These are phyloP conservation scores for Aphidius ervi DNA, from an alignment of 1,140 invertebrate genomes.

Conservation along the genomic window DNA sequence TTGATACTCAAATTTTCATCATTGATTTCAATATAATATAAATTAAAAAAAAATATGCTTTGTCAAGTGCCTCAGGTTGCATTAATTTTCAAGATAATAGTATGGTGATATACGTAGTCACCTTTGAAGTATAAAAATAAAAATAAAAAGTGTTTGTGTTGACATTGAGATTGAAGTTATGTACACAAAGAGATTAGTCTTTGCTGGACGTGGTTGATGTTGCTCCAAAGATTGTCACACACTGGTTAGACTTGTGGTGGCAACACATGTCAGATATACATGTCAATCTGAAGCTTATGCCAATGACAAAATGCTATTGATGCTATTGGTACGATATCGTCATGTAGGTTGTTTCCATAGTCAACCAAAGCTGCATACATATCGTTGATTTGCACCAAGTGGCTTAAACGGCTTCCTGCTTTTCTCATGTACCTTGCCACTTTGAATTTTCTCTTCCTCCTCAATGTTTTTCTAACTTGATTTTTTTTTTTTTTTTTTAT, in stretches of 20 bases:
- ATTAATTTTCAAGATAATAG: too few relatives aligned
- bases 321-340: constrained; percentile 42
- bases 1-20: too few relatives aligned
- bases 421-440: constrained; percentile 10
- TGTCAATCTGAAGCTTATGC: constrained; percentile 30
- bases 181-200: neutral
- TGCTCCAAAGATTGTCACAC: too few relatives aligned
- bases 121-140: neutral
- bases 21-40: too few relatives aligned
- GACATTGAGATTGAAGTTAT: constrained; percentile 26
- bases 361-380: constrained; percentile 43
- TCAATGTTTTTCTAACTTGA: neutral
- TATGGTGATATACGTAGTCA: too few relatives aligned
- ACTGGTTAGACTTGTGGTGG: constrained; percentile 22
- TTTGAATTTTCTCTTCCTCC: neutral
- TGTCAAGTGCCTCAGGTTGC: too few relatives aligned
- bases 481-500: neutral
- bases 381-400: constrained; percentile 43
- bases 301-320: constrained; percentile 26
- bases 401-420: constrained; percentile 35
- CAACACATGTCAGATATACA: constrained; percentile 44
- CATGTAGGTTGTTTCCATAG: constrained; percentile 31
- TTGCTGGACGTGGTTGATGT: too few relatives aligned
- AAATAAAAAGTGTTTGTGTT: neutral
- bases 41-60: too few relatives aligned